A percentile compares a stretch with the other conserved stretches of the same genome.
These are phyloP conservation scores for Lutjanus argentimaculatus DNA, from an alignment of 2,797 vertebrate species.

Conservation along the genomic window DNA sequence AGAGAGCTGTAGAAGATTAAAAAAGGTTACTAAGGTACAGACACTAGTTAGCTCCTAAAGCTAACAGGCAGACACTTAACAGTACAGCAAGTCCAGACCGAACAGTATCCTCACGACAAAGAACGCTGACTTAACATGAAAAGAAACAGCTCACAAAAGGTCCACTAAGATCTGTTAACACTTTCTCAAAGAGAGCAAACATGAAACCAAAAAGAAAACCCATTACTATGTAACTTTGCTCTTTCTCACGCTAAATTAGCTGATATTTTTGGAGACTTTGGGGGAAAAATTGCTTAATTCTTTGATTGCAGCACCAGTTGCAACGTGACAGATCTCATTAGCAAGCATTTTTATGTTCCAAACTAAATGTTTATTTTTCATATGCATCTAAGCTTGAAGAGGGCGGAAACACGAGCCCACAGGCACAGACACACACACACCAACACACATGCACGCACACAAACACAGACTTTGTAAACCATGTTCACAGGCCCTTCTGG, in stretches of 20 bases:
- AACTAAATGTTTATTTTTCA: constrained; percentile 83
- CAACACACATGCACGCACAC: constrained; percentile 44
- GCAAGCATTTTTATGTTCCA: constrained; percentile 69
- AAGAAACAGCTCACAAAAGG: constrained; percentile 49
- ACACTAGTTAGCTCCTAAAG: constrained; percentile 49
- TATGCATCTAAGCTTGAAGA: constrained; percentile 69
- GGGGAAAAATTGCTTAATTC: constrained; percentile 39
- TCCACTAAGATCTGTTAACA: constrained; percentile 49
- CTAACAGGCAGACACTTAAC: constrained; percentile 21
- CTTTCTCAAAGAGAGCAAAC: constrained; percentile 46
- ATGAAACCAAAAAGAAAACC: constrained; percentile 13
- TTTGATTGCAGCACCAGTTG: constrained; percentile 61
- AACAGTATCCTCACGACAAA: constrained; percentile 32
- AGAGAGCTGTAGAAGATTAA: constrained; percentile 52
- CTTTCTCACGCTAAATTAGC: constrained; percentile 69
- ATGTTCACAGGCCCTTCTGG: constrained; percentile 65
- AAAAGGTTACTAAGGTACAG: constrained; percentile 56
- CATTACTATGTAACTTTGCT: constrained; percentile 30
- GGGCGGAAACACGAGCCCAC: constrained; percentile 51
- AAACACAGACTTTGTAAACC: constrained; percentile 51
- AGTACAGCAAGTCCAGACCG: constrained; percentile 47
- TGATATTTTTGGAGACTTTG: constrained; percentile 56
- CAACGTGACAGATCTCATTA: constrained; percentile 67
- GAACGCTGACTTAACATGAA: constrained; percentile 43
- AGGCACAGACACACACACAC: constrained; percentile 38